Evolutionary conservation across 1,140 invertebrate species (phyloP), one percentile per base, ranked within the genome.

Genomic region (Ips nitidus): DNA sequence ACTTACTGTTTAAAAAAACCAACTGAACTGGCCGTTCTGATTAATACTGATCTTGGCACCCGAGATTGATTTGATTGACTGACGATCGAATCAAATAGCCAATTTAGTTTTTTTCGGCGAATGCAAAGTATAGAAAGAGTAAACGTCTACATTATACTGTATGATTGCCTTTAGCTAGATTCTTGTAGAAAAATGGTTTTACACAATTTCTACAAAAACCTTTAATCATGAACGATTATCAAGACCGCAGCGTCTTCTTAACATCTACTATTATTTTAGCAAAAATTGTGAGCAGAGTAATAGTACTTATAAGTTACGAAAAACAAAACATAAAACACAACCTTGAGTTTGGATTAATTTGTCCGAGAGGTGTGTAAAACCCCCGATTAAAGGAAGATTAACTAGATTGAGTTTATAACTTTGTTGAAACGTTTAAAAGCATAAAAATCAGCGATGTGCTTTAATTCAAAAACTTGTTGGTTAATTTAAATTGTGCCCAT

Each of bases 401-500:
- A 22, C 22, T 22, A 22, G 22, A 22, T 22, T 22, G 22, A 22
- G 22, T 22, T 22, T 22, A 22, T 22, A 22, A 22, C 22, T 22
- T 22, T 22, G 22, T 22, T 22, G 22, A 22, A 22, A 22, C 22
- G 22, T 22, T 22, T 22, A 22, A 22, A 22, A 22, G 22, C 22
- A 22, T 22, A 22, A 22, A 22, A 22, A 22, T 22, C 22, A 22
- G 22, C 22, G 22, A 22, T 22, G 22, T 22, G 22, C 22, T 22
- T 22, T 22, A 22, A 22, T 22, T 22, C 55, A 72, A 69, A 45
- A 69, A 70, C 56, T 74, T 71, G 52, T 65, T 64, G 69, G 62
- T 67, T 76, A 76, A 76, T 75, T 76, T 71, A 78, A 74, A 76
- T 80, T 80, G 79, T 80, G 79, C 79, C 79, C 79, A 79, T 79